Conservation (phyloP, 2,888 invertebrate species). For the Lagria hirta region DNA sequence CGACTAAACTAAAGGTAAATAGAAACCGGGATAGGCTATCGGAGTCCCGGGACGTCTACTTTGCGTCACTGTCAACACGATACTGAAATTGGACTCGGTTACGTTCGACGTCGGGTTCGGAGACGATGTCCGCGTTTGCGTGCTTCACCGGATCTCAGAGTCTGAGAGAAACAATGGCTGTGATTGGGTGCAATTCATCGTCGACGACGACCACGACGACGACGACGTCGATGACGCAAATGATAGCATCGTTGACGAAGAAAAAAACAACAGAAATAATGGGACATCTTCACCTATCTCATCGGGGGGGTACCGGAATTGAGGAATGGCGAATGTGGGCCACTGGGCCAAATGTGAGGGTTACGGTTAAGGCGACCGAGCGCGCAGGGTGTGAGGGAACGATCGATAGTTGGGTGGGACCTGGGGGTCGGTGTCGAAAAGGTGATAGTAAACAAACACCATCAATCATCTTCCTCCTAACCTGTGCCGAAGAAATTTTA, state of each 20-base stretch:
- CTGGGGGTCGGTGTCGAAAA: constrained; percentile 1
- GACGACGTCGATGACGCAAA: constrained; percentile 43
- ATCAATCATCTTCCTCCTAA: too few species aligned
- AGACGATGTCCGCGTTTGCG: constrained; percentile 43
- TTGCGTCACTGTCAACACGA: constrained; percentile 70
- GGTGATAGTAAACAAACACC: too few species aligned
- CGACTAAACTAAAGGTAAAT: constrained; percentile 61
- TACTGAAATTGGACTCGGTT: constrained; percentile 59
- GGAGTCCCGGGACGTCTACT: constrained; percentile 64
- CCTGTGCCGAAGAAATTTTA: too few species aligned
- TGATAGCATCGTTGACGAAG: too few species aligned
- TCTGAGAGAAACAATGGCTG: constrained; percentile 50
- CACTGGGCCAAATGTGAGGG: constrained; percentile 33
- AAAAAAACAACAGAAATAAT: too few species aligned
- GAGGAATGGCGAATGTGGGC: constrained; percentile 36
- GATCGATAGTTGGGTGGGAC: background rate
- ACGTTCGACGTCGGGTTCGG: constrained; percentile 52
- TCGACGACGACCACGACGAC: too few species aligned
- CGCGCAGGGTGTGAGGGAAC: background rate
- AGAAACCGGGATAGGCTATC: constrained; percentile 59
- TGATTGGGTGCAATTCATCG: constrained; percentile 55
- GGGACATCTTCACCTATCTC: too few species aligned
- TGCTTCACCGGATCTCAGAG: constrained; percentile 32
- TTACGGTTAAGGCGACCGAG: constrained; percentile 9
- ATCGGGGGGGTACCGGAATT: constrained; percentile 34